A percentile compares a stretch with the other conserved stretches of the same genome.
Conservation (phyloP, 2,888 invertebrate genomes). For the Malthinus seriepunctatus region DNA sequence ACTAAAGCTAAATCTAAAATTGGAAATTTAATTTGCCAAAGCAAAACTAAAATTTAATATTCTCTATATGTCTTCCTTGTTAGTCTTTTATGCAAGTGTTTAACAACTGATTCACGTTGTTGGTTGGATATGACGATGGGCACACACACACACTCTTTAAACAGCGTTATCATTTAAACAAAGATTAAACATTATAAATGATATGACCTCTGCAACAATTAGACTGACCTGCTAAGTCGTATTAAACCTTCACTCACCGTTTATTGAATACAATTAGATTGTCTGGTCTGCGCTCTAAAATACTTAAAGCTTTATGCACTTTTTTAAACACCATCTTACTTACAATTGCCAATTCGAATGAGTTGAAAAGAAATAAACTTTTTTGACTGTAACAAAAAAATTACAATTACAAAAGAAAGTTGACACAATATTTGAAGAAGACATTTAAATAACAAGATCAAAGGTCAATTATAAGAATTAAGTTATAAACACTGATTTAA, state of each 20-base stretch:
- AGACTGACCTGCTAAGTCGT: slow-evolving; percentile 54
- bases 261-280: slow-evolving; percentile 53
- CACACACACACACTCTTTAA: slow-evolving; percentile 46
- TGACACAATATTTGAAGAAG: slow-evolving; percentile 21
- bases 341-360: slow-evolving; percentile 10
- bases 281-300: slow-evolving; percentile 40
- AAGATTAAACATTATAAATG: slow-evolving; percentile 56
- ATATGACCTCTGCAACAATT: slow-evolving; percentile 57
- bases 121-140: slow-evolving; percentile 34
- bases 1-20: too few species aligned
- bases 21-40: too few species aligned
- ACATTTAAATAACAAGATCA: slow-evolving; percentile 36
- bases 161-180: slow-evolving; percentile 52
- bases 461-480: slow-evolving; percentile 42
- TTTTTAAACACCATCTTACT: slow-evolving; percentile 13
- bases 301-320: slow-evolving; percentile 37
- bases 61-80: neutral
- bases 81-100: slow-evolving; percentile 20
- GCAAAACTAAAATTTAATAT: too few species aligned
- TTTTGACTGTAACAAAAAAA: slow-evolving; percentile 9
- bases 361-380: slow-evolving; percentile 13
- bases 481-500: slow-evolving; percentile 42
- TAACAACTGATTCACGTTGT: slow-evolving; percentile 27
- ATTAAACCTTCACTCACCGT: slow-evolving; percentile 50
- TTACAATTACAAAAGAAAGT: slow-evolving; percentile 1